Percentiles rank a stretch among this genome's conserved stretches.
These are phyloP conservation scores for Trissoscelio sp. DNA, from an alignment of 2,888 invertebrate species.

Conservation along the genomic window DNA sequence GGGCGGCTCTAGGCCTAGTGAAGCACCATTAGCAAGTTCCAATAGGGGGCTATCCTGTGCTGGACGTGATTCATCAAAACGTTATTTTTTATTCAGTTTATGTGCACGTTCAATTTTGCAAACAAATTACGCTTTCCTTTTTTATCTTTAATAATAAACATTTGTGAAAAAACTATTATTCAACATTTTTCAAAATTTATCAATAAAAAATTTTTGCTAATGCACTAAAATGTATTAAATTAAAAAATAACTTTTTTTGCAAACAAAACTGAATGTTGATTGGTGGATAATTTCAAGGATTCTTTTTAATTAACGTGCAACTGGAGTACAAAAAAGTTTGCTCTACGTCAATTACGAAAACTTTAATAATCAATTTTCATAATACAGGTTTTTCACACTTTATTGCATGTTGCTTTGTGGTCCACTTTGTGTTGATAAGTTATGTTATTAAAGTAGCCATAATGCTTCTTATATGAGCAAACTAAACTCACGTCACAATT, in stretches of 20 bases:
- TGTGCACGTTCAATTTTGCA: too few relatives aligned
- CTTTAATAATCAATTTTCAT: slow-evolving; percentile 17
- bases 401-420: slow-evolving; percentile 5
- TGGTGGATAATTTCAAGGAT: slow-evolving; percentile 14
- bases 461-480: slow-evolving; percentile 25
- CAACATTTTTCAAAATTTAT: too few relatives aligned
- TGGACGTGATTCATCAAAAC: not conserved
- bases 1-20: too few relatives aligned
- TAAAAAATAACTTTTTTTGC: too few relatives aligned
- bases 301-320: not conserved
- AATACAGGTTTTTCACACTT: not conserved
- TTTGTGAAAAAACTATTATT: too few relatives aligned
- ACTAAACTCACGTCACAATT: slow-evolving; percentile 28
- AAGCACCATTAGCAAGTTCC: too few relatives aligned
- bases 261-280: not conserved
- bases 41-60: too few relatives aligned
- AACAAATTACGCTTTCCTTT: too few relatives aligned
- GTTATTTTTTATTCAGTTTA: not conserved
- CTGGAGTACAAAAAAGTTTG: not conserved
- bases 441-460: slow-evolving; percentile 34
- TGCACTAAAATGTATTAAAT: too few relatives aligned
- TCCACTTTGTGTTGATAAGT: slow-evolving; percentile 23
- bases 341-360: slow-evolving; percentile 1
- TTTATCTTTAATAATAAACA: too few relatives aligned
- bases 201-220: too few relatives aligned